Conservation (phyloP, 2,797 vertebrate species). For the Rallus crepitans region DNA sequence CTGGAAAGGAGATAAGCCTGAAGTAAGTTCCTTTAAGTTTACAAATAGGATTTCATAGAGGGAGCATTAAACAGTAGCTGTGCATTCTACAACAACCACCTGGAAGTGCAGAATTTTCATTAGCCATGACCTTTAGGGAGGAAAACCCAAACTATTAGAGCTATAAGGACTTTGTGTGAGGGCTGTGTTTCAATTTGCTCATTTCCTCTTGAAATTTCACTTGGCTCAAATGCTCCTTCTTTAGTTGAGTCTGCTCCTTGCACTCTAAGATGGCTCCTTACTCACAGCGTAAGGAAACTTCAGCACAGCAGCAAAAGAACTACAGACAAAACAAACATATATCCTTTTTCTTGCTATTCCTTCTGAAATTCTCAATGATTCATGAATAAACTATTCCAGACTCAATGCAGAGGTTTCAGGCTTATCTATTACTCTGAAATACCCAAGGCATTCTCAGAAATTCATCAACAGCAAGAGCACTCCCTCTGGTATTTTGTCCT, state of each 20-base stretch:
- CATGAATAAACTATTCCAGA: not conserved
- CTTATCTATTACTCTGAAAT: not conserved
- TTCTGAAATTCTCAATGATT: not conserved
- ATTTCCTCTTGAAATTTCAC: not conserved
- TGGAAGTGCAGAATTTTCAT: not conserved
- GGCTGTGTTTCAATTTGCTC: not conserved
- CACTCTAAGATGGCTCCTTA: no score
- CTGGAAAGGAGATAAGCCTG: not conserved
- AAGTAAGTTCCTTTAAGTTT: not conserved
- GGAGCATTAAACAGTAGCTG: not conserved
- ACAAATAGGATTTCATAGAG: not conserved
- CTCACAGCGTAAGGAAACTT: not conserved
- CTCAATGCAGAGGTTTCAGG: not conserved
- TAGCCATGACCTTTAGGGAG: not conserved
- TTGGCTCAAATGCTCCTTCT: not conserved
- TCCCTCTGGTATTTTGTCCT: not conserved
- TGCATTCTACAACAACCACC: not conserved
- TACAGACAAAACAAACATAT: not conserved
- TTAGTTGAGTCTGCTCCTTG: not conserved
- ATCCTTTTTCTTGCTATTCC: not conserved
- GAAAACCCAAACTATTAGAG: not conserved
- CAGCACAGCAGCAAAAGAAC: not conserved
- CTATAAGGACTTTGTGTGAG: not conserved
- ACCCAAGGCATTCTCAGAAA: not conserved
- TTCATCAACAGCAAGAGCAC: not conserved